These are phyloP conservation scores for Lepidocyrtoides sp. DNA, from an alignment of 2,888 invertebrate genomes.

Conservation along the genomic window DNA sequence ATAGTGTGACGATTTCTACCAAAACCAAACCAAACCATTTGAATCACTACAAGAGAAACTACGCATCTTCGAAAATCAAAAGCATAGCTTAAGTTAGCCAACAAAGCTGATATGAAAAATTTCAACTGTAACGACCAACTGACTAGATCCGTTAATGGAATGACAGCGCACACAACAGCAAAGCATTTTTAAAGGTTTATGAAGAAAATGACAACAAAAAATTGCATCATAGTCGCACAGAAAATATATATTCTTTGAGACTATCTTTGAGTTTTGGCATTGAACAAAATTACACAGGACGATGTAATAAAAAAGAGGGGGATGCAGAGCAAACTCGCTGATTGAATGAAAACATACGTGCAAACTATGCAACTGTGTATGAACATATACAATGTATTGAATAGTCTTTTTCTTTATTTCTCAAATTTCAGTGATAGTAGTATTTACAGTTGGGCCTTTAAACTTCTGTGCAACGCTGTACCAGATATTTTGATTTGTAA, in stretches of 20 bases:
- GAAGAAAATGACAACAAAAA: constrained; percentile 57
- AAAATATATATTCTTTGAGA: background rate
- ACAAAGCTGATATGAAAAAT: background rate
- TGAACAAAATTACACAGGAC: constrained; percentile 26
- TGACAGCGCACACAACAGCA: no score
- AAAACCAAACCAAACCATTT: background rate
- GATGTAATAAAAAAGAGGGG: background rate
- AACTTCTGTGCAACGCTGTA: no score
- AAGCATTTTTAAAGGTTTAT: background rate
- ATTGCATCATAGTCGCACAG: constrained; percentile 28
- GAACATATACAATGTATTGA: no score
- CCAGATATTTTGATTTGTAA: no score
- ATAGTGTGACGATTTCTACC: background rate
- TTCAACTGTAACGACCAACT: background rate
- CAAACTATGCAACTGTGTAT: background rate
- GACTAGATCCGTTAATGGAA: background rate
- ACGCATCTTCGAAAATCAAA: background rate
- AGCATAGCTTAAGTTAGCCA: constrained; percentile 43
- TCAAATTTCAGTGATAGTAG: no score
- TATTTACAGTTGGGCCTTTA: no score
- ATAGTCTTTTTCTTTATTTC: no score
- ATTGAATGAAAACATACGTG: no score
- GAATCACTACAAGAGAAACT: background rate
- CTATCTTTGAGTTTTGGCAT: constrained; percentile 26
- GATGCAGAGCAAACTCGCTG: no score